Evolutionary conservation across 2,888 invertebrate species (phyloP), one percentile per base, ranked within the genome.

Genomic region (Noctuana brunneofusca): DNA sequence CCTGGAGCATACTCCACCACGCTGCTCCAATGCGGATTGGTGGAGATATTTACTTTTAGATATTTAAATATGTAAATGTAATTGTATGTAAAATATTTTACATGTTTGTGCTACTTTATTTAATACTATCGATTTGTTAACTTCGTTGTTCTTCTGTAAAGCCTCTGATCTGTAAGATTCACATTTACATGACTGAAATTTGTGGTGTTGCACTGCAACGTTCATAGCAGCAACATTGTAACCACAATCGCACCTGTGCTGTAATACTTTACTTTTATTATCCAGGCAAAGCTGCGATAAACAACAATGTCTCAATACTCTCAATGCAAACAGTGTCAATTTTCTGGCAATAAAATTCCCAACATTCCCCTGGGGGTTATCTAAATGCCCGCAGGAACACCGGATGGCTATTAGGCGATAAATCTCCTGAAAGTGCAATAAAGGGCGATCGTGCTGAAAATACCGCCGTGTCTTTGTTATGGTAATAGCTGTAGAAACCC

Each of bases 401-500:
- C 60, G 54, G 32, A 60, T 46, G 24, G 48, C 60, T 60, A 60
- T 60, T 54, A 46, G 46, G 12, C 53, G 53, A 54, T 60, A 60
- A 60, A 60, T 58, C 43, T 62, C 63, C 65, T 59, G 64, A 64
- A 68, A 65, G 59, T 65, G 67, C 66, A 66, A 63, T 70, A 67
- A 66, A 66, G 67, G 66, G 64, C 60, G 65, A 52, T 54, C 60
- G 60, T 48, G 60, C 60, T 60, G 64, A 58, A 66, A 64, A 64
- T 66, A 65, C 65, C 35, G 54, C 46, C 53, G 38, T 55, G 63
- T 67, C 69, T 71, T 72, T 72, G 71, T 71, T 49, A 72, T 71
- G 70, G 58, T 70, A 70, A 70, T 71, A 32, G 64, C 59, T 57
- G 53, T 50, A 32, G 53, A 54, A 35, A 54, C 54, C 54, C 12